A percentile compares a stretch with the other conserved stretches of the same genome.
Conservation (phyloP, 2,113 vertebrate species). For the Syngnathus floridae region DNA sequence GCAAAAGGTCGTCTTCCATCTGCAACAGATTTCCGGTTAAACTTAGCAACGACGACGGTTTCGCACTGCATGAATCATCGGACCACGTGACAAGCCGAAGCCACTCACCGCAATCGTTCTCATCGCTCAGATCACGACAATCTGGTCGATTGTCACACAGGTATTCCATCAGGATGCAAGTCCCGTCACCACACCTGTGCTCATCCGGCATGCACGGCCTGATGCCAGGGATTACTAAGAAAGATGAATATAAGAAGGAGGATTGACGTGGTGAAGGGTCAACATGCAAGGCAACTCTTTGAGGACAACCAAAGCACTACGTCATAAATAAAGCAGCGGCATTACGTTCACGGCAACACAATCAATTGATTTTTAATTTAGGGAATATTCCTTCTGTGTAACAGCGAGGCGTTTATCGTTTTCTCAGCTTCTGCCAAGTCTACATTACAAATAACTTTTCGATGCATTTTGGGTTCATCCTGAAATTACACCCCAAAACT, state of each 20-base stretch:
- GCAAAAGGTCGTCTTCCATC: background rate
- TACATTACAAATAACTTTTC: background rate
- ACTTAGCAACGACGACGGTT: background rate
- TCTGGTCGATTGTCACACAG: constrained; percentile 81
- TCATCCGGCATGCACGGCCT: constrained; percentile 72
- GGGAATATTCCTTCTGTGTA: background rate
- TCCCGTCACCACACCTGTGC: constrained; percentile 76
- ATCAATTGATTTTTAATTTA: background rate
- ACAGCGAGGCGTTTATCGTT: background rate
- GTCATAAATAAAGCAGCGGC: constrained; percentile 1
- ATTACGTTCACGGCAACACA: background rate
- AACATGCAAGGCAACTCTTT: constrained; percentile 36
- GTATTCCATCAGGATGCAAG: constrained; percentile 76
- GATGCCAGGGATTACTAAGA: constrained; percentile 55
- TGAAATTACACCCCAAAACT: background rate
- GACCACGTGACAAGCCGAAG: constrained; percentile 1
- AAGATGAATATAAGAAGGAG: constrained; percentile 16
- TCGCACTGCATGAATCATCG: background rate
- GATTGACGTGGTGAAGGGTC: constrained; percentile 12
- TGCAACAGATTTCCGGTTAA: constrained; percentile 31
- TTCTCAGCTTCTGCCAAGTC: background rate
- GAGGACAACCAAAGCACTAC: constrained; percentile 3
- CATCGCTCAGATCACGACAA: constrained; percentile 86
- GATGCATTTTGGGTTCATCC: background rate
- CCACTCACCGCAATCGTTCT: constrained; percentile 77